Percentiles rank a stretch among this genome's conserved stretches.
These are phyloP conservation scores for Panorpa germanica DNA, from an alignment of 2,888 invertebrate genomes.

Conservation along the genomic window DNA sequence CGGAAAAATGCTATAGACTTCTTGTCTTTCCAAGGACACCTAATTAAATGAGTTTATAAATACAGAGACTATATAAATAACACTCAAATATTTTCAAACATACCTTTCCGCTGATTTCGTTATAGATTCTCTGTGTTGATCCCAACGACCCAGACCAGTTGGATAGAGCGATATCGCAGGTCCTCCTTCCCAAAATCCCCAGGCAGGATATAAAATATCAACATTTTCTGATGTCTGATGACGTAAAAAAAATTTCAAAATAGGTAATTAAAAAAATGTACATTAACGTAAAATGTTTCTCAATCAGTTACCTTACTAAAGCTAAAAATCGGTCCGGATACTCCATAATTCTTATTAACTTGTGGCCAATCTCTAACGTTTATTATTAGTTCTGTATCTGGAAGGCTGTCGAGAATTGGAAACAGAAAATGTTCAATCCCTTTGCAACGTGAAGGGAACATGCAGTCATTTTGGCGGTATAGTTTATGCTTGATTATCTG, in stretches of 20 bases:
- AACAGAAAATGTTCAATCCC: constrained; percentile 81
- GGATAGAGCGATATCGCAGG: constrained; percentile 91
- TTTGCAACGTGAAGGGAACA: constrained; percentile 81
- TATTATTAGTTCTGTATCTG: constrained; percentile 69
- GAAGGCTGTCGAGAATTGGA: constrained; percentile 43
- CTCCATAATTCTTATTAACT: constrained; percentile 40
- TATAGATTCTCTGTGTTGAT: constrained; percentile 55
- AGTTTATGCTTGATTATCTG: constrained; percentile 66
- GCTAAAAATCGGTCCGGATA: constrained; percentile 70
- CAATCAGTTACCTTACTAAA: constrained; percentile 64
- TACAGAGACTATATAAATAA: not conserved
- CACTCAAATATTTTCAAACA: constrained; percentile 12
- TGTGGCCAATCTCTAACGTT: constrained; percentile 93
- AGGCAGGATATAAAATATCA: constrained; percentile 91
- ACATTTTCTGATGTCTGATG: constrained; percentile 50
- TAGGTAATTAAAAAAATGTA: constrained; percentile 4
- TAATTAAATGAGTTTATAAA: constrained; percentile 13
- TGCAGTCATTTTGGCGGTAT: constrained; percentile 67
- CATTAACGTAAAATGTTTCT: constrained; percentile 4
- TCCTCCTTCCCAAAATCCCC: constrained; percentile 98
- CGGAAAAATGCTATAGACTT: constrained; percentile 61
- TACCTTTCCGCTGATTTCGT: constrained; percentile 39
- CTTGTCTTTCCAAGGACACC: constrained; percentile 62
- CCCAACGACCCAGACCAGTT: constrained; percentile 87
- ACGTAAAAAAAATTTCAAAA: constrained; percentile 16